These are phyloP conservation scores for Cardiocondyla obscurior DNA, from an alignment of 1,140 invertebrate genomes.

Conservation along the genomic window DNA sequence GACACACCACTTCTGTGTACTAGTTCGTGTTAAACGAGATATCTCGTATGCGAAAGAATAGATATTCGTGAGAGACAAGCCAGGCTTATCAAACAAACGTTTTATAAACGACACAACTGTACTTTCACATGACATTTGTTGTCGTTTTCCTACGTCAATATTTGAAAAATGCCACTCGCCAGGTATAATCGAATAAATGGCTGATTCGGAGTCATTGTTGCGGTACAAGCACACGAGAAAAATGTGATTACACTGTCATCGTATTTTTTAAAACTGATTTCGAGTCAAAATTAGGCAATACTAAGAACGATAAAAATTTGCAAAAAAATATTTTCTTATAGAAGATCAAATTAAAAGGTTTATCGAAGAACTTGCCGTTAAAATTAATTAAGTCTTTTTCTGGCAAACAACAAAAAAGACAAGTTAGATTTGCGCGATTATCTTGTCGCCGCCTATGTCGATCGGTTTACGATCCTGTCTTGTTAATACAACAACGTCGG, in stretches of 20 bases:
- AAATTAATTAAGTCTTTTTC: background rate
- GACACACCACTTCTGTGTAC: background rate
- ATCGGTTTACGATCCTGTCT: background rate
- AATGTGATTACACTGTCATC: background rate
- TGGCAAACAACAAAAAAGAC: background rate
- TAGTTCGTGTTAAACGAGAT: background rate
- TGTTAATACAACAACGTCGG: conserved; percentile 8
- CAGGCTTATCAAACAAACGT: background rate
- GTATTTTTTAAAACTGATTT: background rate
- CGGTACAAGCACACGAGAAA: background rate
- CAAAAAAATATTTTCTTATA: background rate
- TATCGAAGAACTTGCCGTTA: background rate
- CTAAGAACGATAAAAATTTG: background rate
- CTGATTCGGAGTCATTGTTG: background rate
- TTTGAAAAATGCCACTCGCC: background rate
- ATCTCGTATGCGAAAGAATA: background rate
- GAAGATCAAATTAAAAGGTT: background rate
- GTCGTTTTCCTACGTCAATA: background rate
- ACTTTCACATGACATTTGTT: background rate
- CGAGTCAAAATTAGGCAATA: background rate
- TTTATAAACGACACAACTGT: background rate
- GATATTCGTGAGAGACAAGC: conserved; percentile 8
- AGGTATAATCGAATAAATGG: background rate
- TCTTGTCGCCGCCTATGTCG: background rate
- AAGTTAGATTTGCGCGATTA: background rate